Evolutionary conservation across 1,140 invertebrate species (phyloP).

Genomic region (Zaprionus capensis): DNA sequence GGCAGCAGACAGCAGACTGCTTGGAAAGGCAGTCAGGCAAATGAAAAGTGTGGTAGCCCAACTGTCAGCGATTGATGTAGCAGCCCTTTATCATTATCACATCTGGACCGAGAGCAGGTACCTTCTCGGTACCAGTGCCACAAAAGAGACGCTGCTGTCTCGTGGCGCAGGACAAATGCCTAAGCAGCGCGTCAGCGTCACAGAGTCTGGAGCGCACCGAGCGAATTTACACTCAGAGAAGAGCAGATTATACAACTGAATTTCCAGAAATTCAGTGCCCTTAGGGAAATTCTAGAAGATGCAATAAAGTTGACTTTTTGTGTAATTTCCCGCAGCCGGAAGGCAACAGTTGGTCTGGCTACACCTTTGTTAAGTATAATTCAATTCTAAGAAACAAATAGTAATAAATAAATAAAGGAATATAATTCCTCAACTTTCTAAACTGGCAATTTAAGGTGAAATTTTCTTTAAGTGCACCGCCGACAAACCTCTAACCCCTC

Average conservation of each 20-base stretch:
- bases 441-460: neutral
- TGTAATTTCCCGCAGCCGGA: no score
- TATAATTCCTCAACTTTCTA: neutral
- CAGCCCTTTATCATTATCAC: conserved; percentile 84
- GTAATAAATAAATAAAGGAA: no score
- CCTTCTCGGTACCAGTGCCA: conserved; percentile 12
- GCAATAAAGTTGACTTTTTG: no score
- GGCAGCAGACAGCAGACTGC: conserved; percentile 30
- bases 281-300: no score
- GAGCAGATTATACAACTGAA: no score
- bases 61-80: conserved; percentile 84
- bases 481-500: conserved; percentile 30
- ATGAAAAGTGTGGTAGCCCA: conserved; percentile 82
- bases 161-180: conserved; percentile 75
- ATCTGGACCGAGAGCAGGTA: conserved; percentile 77
- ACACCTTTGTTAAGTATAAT: no score
- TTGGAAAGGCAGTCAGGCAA: conserved; percentile 36
- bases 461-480: conserved; percentile 12
- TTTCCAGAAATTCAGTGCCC: no score
- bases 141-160: conserved; percentile 32
- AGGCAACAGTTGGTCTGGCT: no score
- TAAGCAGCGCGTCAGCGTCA: conserved; percentile 79
- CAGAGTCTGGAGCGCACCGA: conserved; percentile 57
- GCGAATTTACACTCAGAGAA: conserved; percentile 4
- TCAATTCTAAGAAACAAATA: no score